Evolutionary conservation across 2,797 vertebrate genomes (phyloP).

Genomic region (Bradypodion pumilum): DNA sequence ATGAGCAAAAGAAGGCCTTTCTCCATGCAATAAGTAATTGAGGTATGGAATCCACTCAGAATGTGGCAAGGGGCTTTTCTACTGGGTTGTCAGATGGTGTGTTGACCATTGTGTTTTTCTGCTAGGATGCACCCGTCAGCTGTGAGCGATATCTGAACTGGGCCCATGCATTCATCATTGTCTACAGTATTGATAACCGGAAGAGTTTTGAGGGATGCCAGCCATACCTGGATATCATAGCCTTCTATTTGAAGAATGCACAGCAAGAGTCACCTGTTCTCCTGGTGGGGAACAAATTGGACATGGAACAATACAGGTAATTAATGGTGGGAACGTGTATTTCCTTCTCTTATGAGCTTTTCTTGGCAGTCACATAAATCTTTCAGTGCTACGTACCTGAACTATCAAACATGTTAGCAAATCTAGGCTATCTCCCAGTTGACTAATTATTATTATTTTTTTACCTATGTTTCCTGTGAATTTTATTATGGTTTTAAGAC

Average conservation of each 20-base stretch:
- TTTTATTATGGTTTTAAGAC: no score
- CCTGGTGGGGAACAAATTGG: constrained; percentile 91
- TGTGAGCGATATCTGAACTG: constrained; percentile 89
- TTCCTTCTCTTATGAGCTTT: no score
- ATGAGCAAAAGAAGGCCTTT: background rate
- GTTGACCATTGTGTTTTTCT: rapidly evolving
- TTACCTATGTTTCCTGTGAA: no score
- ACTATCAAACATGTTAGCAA: no score
- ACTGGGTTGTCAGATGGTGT: background rate
- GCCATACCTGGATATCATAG: constrained; percentile 83
- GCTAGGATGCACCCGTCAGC: constrained; percentile 84
- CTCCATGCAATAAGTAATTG: background rate
- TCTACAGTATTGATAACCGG: constrained; percentile 87
- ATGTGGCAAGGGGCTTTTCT: background rate
- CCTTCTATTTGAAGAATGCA: constrained; percentile 75
- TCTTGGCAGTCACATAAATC: no score
- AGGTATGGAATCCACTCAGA: background rate
- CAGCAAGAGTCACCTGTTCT: constrained; percentile 79
- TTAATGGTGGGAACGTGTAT: no score
- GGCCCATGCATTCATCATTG: constrained; percentile 88
- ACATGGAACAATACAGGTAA: constrained; percentile 94
- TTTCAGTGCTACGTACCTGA: no score
- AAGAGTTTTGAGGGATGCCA: constrained; percentile 85
- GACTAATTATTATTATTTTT: no score
- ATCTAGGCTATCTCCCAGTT: no score